Evolutionary conservation across 37 sponge, comb jelly and placozoan species (phyloP).

Genomic region (Theonella swinhoei): DNA sequence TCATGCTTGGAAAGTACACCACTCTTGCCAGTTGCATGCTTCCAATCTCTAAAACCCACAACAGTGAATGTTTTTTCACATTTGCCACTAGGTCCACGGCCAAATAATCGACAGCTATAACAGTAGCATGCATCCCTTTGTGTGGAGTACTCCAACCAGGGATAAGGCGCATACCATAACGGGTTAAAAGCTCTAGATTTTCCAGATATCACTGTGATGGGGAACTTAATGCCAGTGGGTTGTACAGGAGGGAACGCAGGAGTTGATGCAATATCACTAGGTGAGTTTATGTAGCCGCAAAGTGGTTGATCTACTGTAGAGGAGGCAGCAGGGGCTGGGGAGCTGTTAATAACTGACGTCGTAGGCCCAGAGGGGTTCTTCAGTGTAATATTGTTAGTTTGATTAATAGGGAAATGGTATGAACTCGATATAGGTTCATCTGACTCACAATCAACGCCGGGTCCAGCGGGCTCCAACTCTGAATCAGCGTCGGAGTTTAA

Average conservation of each 20-base stretch:
- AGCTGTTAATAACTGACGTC: slow-evolving; percentile 8
- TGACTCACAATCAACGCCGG: neutral
- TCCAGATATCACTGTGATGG: slow-evolving; percentile 39
- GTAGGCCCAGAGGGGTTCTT: slow-evolving; percentile 5
- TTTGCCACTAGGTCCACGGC: slow-evolving; percentile 32
- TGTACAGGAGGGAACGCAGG: slow-evolving; percentile 46
- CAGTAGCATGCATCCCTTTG: slow-evolving; percentile 61
- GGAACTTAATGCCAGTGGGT: slow-evolving; percentile 46
- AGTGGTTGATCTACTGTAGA: neutral
- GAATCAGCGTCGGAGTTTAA: neutral
- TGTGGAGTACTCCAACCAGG: slow-evolving; percentile 66
- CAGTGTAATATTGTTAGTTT: neutral
- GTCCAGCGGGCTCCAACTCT: neutral
- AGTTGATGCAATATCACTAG: slow-evolving; percentile 32
- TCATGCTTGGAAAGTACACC: slow-evolving; percentile 50
- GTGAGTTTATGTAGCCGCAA: neutral
- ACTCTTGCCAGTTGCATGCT: slow-evolving; percentile 62
- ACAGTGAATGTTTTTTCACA: slow-evolving; percentile 38
- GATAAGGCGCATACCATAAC: slow-evolving; percentile 39
- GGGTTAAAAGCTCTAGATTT: slow-evolving; percentile 65
- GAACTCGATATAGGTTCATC: neutral
- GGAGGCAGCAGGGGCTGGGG: slow-evolving; percentile 1
- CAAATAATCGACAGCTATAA: slow-evolving; percentile 59
- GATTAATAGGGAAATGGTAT: neutral
- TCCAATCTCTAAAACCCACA: slow-evolving; percentile 50